Base-by-base conservation (phyloP, 2,113 vertebrate species). In the Microcebus griseorufus region DNA sequence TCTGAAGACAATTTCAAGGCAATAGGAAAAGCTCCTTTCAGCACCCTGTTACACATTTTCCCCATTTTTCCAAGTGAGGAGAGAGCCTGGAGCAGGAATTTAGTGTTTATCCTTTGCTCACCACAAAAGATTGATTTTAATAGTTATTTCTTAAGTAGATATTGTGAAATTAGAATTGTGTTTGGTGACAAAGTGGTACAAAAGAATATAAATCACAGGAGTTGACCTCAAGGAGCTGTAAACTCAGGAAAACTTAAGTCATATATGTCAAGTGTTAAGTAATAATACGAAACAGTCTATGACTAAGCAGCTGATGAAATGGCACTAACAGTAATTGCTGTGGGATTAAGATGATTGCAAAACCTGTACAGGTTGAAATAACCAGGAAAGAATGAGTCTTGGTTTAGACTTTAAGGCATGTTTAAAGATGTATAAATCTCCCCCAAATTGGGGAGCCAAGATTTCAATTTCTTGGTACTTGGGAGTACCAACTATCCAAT, bases 271-370 rank as follows among this genome's bases (percentile, higher is more conserved):
- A 27, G n/a, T 55, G 53, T 64, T 78, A 53, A 75, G 12, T 73
- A 27, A 58, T 65, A 42, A n/a, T 8, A 86, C 9, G 48, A 85
- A 90, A 11, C 5, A 39, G 45, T 70, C 51, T 65, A 45, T 58
- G 29, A 78, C 48, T 79, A 90, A 51, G 16, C 42, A 89, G 73
- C 20, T 89, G 73, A 87, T 79, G 48, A 81, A 94, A 94, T 76
- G 53, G 20, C 58, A 83, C 12, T 42, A 72, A 65, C 12, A 51
- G 37, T 84, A 42, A 88, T 84, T 62, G n/a, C 14, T 87, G 18
- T 25, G 34, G n/a, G n/a, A 94, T 90, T 94, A 84, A 94, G 64
- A 90, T 45, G 23, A 64, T 90, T 90, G 79, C 5, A 37, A 58
- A 80, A 51, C 80, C 34, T 55, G 29, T 8, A 22, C 45, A 93